Evolutionary conservation across 2,113 vertebrate species (phyloP).

Genomic region (Carlito syrichta): DNA sequence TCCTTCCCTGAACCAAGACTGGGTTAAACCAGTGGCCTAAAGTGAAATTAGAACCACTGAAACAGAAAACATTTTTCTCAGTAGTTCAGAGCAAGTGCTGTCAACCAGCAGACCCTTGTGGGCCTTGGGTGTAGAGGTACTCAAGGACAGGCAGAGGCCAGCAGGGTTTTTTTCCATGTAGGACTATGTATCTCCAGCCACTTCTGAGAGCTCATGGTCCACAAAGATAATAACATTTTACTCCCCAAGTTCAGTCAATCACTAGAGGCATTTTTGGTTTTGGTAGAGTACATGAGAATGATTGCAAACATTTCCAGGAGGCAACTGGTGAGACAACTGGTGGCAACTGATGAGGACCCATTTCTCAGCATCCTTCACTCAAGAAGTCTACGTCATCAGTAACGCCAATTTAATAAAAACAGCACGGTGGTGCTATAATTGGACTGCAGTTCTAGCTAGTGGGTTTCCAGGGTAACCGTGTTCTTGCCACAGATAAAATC

Average conservation of each 20-base stretch:
- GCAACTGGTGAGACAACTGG: no score
- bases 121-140: not conserved
- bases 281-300: slow-evolving; percentile 68
- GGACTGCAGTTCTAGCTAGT: slow-evolving; percentile 79
- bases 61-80: slow-evolving; percentile 49
- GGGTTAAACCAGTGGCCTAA: slow-evolving; percentile 35
- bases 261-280: slow-evolving; percentile 70
- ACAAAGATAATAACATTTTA: slow-evolving; percentile 8
- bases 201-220: slow-evolving; percentile 53
- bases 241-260: slow-evolving; percentile 42
- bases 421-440: slow-evolving; percentile 76
- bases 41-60: slow-evolving; percentile 28
- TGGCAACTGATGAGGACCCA: slow-evolving; percentile 66
- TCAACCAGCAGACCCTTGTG: not conserved
- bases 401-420: slow-evolving; percentile 82
- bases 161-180: slow-evolving; percentile 20
- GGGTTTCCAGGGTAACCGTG: slow-evolving; percentile 85
- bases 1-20: slow-evolving; percentile 39
- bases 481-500: slow-evolving; percentile 81
- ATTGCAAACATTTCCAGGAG: slow-evolving; percentile 15
- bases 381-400: slow-evolving; percentile 75
- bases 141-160: not conserved
- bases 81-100: not conserved
- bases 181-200: slow-evolving; percentile 29
- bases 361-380: slow-evolving; percentile 76